Conservation (phyloP, 1,140 invertebrate genomes). For the Drosophila erecta region DNA sequence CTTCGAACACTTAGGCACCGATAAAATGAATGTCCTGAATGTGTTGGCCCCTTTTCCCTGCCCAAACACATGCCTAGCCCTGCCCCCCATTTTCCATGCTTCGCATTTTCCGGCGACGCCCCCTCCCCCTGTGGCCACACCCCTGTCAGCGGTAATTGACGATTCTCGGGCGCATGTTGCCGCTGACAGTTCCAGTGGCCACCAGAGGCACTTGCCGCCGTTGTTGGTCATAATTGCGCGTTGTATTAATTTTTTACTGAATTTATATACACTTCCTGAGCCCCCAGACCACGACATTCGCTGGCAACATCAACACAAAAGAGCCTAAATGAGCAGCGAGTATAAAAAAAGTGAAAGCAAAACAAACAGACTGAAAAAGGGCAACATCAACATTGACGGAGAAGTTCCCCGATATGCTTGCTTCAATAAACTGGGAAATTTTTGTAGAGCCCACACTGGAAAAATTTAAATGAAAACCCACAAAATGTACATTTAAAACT, state of each 20-base stretch:
- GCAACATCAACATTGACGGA: conserved; percentile 37
- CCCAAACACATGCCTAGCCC: background rate
- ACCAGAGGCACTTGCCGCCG: conserved; percentile 25
- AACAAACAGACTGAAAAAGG: conserved; percentile 40
- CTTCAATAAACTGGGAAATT: conserved; percentile 7
- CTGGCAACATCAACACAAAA: conserved; percentile 43
- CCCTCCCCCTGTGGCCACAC: conserved; percentile 9
- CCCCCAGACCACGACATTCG: background rate
- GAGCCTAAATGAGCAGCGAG: conserved; percentile 52
- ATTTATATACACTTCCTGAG: conserved; percentile 30
- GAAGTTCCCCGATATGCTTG: conserved; percentile 36
- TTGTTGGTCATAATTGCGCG: conserved; percentile 54
- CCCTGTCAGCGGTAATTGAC: conserved; percentile 46
- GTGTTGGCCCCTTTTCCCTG: background rate
- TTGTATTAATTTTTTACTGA: conserved; percentile 54
- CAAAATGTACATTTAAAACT: background rate
- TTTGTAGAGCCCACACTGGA: conserved; percentile 6
- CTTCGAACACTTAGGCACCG: conserved; percentile 7
- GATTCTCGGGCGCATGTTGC: conserved; percentile 51
- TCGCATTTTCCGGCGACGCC: background rate
- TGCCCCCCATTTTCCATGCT: too few relatives aligned
- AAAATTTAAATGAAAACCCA: background rate
- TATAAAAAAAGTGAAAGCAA: conserved; percentile 29
- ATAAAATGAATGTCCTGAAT: conserved; percentile 9
- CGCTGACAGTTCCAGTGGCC: conserved; percentile 35